Conservation (phyloP, 2,113 vertebrate genomes). For the Macquaria australasica region DNA sequence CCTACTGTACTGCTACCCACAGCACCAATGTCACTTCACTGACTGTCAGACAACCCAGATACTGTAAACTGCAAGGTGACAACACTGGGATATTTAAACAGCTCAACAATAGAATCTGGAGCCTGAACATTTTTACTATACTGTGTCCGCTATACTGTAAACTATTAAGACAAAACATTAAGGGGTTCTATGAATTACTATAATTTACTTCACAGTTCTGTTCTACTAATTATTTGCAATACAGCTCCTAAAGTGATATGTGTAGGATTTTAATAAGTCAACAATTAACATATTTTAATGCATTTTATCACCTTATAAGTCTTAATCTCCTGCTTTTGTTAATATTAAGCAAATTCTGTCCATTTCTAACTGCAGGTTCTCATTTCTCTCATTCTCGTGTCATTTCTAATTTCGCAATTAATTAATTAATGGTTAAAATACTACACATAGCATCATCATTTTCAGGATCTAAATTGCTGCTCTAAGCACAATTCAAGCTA, state of each 20-base stretch:
- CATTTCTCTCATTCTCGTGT: neutral
- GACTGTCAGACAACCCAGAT: neutral
- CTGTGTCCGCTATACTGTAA: neutral
- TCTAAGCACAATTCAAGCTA: constrained; percentile 20
- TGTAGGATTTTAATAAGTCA: constrained; percentile 31
- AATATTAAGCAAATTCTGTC: neutral
- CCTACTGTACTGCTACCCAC: constrained; percentile 1
- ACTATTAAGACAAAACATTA: neutral
- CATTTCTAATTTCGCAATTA: neutral
- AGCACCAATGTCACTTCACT: constrained; percentile 10
- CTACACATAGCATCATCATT: constrained; percentile 18
- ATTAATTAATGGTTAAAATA: constrained; percentile 8
- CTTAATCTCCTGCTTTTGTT: neutral
- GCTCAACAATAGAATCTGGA: neutral
- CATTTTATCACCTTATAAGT: neutral
- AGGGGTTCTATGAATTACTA: neutral
- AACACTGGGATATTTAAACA: neutral
- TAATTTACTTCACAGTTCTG: neutral
- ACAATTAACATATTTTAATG: too few relatives aligned
- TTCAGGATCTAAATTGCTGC: constrained; percentile 21
- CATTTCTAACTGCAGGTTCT: neutral
- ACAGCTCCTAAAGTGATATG: neutral
- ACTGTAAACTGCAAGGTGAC: neutral
- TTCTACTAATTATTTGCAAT: neutral
- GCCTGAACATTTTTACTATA: neutral